Base-by-base conservation (phyloP, 2,888 invertebrate species). In the Oscheius sp. region DNA sequence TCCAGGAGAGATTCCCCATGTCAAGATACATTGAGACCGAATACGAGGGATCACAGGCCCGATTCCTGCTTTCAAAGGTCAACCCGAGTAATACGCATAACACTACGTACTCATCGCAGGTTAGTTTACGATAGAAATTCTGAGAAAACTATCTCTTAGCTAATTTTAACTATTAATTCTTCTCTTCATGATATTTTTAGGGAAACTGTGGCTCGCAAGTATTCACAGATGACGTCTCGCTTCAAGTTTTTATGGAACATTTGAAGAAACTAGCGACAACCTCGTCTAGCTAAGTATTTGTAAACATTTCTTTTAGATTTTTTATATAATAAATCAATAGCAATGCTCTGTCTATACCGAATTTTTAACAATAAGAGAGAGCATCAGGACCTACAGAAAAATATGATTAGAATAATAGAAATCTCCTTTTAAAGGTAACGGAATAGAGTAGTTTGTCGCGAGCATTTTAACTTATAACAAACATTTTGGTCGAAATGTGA, bases 11-110 rank as follows among this genome's bases (percentile, higher is more conserved):
- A 71, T 99, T 99, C 89, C 98, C 98, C 1, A 96, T 97, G 91
- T 97, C 98, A 10, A 91, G 98, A 67, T 99, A 98, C 87, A 97
- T 99, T 81, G 96, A 96, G 87, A 98, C 98, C 0, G 96, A 98
- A 87, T 94, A 96, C 85, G 97, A 96, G n/a, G 97, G 96, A 12
- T 96, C 96, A 0, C 97, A 98, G 89, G 96, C 98, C 15, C 91
- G 98, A 79, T 99, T 99, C 90, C 90, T 99, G 81, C 89, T 99
- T 66, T 96, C 96, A 23, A 97, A 98, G 91, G 98, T 99, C 71
- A 99, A 99, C 89, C 98, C 98, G n/a, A 97, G 97, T 84, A 94
- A 96, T 88, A 99, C 98, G 20, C 98, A 99, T 89, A 98, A 98
- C 90, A 97, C 96, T 88, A 84, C 85, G 6, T 95, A 88, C 87